Conservation (phyloP, 2,113 vertebrate species). For the Thryonomys swinderianus region DNA sequence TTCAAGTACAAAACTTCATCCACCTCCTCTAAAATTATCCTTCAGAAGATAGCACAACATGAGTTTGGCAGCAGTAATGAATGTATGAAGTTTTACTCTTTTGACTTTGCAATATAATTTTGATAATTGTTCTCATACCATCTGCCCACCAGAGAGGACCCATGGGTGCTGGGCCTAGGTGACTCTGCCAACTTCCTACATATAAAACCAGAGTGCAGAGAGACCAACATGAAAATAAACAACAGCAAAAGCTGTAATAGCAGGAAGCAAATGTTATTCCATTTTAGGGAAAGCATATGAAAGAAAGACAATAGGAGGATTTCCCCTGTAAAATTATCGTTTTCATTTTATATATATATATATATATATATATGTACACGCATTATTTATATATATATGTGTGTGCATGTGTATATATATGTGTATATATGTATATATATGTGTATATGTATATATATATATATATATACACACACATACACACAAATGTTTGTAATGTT, state of each 20-base stretch:
- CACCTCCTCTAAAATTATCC: conserved; percentile 29
- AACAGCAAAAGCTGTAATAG: neutral
- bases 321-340: neutral
- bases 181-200: neutral
- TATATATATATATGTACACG: too few species aligned
- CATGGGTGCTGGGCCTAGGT: neutral
- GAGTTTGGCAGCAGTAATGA: neutral
- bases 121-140: conserved; percentile 24
- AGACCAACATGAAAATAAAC: neutral
- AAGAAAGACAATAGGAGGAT: neutral
- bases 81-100: conserved; percentile 7
- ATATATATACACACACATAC: neutral
- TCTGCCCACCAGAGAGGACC: neutral
- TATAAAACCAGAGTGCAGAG: neutral
- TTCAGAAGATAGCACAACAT: conserved; percentile 37
- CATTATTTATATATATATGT: neutral
- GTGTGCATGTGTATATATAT: neutral
- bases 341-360: neutral
- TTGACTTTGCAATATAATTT: conserved; percentile 44
- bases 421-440: too few species aligned
- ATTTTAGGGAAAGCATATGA: neutral
- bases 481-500: neutral
- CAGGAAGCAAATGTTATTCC: neutral
- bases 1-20: conserved; percentile 9
- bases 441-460: neutral